phyloP scores from a whole-genome alignment of 2,797 vertebrate species.

The Clarias platycephalus region DNA sequence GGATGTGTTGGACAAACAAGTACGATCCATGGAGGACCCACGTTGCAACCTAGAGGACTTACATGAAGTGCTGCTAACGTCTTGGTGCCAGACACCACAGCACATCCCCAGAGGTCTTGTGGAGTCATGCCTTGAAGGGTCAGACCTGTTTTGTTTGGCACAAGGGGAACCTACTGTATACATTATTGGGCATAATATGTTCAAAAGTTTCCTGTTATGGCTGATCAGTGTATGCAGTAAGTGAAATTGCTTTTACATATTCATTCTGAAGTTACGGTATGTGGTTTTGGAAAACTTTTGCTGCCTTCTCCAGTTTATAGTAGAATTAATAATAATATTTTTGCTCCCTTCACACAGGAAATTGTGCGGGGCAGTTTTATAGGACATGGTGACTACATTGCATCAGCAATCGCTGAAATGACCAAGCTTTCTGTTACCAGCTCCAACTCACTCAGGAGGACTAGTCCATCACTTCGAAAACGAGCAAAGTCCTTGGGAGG shows the following conservation, averaged over 20 bases:
- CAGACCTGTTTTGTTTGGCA: too few species aligned
- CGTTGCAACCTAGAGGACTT: too few species aligned
- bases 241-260: background rate
- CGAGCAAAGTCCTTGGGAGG: slow-evolving; percentile 85
- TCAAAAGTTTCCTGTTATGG: too few species aligned
- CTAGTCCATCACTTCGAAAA: slow-evolving; percentile 79
- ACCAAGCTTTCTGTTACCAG: slow-evolving; percentile 84
- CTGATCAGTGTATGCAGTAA: background rate
- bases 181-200: too few species aligned
- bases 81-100: too few species aligned
- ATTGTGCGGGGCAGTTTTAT: slow-evolving; percentile 87
- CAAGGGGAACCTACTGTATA: too few species aligned
- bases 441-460: slow-evolving; percentile 85
- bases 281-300: background rate
- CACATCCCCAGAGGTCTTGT: too few species aligned
- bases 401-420: slow-evolving; percentile 84
- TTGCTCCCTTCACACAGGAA: slow-evolving; percentile 64
- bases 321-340: background rate
- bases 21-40: too few species aligned
- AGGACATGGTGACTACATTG: slow-evolving; percentile 85
- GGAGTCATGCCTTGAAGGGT: too few species aligned
- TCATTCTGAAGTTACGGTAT: background rate
- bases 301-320: background rate
- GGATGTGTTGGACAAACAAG: too few species aligned
- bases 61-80: too few species aligned